These are phyloP conservation scores for Rynchops niger DNA, from an alignment of 2,113 vertebrate species.

Conservation along the genomic window DNA sequence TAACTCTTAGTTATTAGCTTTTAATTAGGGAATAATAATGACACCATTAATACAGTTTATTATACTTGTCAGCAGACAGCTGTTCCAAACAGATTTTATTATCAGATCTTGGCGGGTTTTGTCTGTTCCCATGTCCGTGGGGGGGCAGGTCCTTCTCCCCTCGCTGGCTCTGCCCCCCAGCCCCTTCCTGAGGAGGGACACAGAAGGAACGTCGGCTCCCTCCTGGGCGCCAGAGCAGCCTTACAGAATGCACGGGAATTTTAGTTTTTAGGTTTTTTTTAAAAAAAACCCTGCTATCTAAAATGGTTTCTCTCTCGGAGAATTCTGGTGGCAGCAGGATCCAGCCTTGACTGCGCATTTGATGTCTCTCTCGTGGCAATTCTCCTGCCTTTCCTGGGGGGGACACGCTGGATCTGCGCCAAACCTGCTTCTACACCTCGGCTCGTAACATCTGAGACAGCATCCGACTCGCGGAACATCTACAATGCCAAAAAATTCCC, in stretches of 20 bases:
- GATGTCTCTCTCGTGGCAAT: background rate
- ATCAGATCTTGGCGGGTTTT: conserved; percentile 40
- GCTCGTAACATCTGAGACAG: accelerated
- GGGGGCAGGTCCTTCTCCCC: background rate
- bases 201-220: background rate
- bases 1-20: conserved; percentile 82
- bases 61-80: conserved; percentile 77
- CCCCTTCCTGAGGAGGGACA: background rate
- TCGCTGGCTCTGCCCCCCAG: background rate
- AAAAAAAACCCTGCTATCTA: background rate
- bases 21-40: conserved; percentile 81
- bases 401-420: background rate
- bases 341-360: background rate
- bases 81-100: conserved; percentile 66
- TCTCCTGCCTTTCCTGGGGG: background rate
- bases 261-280: too few relatives aligned
- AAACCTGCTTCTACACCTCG: background rate
- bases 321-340: background rate
- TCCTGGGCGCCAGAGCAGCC: background rate
- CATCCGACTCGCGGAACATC: accelerated
- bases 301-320: background rate
- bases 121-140: background rate
- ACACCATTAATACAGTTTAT: conserved; percentile 78
- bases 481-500: background rate
- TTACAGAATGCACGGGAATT: too few relatives aligned